Evolutionary conservation across 2,888 invertebrate genomes (phyloP).

Genomic region (Limulus polyphemus): DNA sequence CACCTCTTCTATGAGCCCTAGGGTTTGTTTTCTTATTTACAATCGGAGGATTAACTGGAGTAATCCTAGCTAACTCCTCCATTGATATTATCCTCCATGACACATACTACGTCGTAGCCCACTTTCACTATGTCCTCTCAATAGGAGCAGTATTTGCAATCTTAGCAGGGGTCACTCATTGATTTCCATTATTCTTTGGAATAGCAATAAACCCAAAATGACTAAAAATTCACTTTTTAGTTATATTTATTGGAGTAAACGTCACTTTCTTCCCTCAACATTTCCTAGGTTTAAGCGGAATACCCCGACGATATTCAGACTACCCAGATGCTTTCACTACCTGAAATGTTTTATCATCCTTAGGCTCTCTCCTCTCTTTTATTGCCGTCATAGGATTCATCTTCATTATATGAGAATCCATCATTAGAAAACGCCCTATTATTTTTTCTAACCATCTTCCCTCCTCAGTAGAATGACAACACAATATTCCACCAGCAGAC

Average conservation of each 20-base stretch:
- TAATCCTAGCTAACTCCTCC: constrained; percentile 56
- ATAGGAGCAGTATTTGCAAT: constrained; percentile 68
- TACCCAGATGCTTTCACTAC: constrained; percentile 52
- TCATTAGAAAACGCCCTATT: constrained; percentile 44
- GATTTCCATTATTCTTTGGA: constrained; percentile 56
- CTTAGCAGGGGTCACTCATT: constrained; percentile 57
- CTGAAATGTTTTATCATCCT: constrained; percentile 55
- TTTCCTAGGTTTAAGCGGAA: constrained; percentile 55
- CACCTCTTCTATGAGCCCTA: constrained; percentile 51
- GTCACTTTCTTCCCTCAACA: constrained; percentile 69
- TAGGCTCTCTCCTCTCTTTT: constrained; percentile 53
- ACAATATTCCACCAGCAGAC: constrained; percentile 23
- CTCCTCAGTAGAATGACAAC: constrained; percentile 43
- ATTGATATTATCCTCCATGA: constrained; percentile 65
- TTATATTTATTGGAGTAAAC: constrained; percentile 63
- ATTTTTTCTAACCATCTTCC: constrained; percentile 43
- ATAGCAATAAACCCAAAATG: constrained; percentile 46
- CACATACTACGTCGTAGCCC: constrained; percentile 71
- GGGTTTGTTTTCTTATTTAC: constrained; percentile 69
- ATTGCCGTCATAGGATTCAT: constrained; percentile 47
- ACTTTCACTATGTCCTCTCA: constrained; percentile 67
- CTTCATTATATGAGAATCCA: constrained; percentile 50
- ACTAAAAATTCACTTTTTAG: constrained; percentile 55
- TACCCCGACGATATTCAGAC: constrained; percentile 63
- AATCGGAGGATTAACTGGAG: constrained; percentile 53